A percentile compares a stretch with the other conserved stretches of the same genome.
phyloP scores from a whole-genome alignment of 2,888 invertebrate genomes.

The Serrognathus titanus region DNA sequence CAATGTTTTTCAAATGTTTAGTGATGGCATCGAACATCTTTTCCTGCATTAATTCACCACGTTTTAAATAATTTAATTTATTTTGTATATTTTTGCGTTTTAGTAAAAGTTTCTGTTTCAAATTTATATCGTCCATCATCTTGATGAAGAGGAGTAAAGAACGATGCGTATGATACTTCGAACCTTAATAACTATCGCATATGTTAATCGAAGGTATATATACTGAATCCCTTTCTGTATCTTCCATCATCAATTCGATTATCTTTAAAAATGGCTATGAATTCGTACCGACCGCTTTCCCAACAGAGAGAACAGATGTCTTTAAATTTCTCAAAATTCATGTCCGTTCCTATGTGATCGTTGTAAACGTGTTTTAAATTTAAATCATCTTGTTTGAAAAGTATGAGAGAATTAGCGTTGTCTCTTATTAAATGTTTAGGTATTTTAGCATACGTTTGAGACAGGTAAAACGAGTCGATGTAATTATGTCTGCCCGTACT shows the following conservation, averaged over 20 bases:
- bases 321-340: no score
- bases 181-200: background rate
- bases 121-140: background rate
- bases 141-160: no score
- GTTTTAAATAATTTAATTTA: slow-evolving; percentile 2
- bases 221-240: background rate
- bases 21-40: background rate
- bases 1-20: no score
- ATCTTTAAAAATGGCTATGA: background rate
- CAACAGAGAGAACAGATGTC: no score
- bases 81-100: background rate
- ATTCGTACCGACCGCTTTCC: background rate
- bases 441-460: no score
- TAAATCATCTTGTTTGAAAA: no score
- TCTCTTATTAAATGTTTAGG: no score
- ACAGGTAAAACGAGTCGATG: no score
- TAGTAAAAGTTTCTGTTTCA: background rate
- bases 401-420: no score
- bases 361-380: no score
- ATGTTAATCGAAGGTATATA: background rate
- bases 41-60: slow-evolving; percentile 1
- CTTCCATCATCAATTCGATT: background rate
- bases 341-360: no score
- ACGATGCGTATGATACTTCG: accelerated
- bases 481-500: no score